Evolutionary conservation across 1,140 invertebrate species (phyloP).

Genomic region (Glossosoma conforme): DNA sequence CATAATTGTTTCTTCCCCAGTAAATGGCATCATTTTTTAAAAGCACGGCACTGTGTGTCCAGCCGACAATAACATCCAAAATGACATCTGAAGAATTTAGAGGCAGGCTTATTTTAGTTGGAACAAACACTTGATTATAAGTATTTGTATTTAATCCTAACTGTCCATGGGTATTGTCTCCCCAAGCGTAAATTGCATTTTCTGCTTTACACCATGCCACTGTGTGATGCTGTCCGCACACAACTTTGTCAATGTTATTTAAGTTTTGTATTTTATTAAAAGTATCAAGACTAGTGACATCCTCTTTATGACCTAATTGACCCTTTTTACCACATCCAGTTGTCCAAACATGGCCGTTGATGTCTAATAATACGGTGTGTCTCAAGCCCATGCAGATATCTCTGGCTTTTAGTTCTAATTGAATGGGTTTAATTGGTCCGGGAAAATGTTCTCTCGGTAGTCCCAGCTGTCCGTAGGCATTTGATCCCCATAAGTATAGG

Average conservation of each 20-base stretch:
- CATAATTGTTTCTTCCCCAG: constrained; percentile 80
- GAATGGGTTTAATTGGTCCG: constrained; percentile 40
- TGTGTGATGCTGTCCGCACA: constrained; percentile 71
- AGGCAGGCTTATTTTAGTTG: constrained; percentile 49
- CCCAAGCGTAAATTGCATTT: constrained; percentile 59
- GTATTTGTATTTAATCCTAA: constrained; percentile 50
- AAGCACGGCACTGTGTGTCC: constrained; percentile 67
- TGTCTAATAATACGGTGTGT: constrained; percentile 63
- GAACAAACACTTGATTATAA: constrained; percentile 40
- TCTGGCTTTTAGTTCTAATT: constrained; percentile 38
- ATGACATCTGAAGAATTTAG: constrained; percentile 46
- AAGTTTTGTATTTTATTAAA: constrained; percentile 55
- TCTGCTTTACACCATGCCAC: constrained; percentile 55
- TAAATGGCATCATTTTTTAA: constrained; percentile 55
- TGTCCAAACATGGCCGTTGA: constrained; percentile 54
- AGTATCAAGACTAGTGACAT: constrained; percentile 43
- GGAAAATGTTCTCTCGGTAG: constrained; percentile 48
- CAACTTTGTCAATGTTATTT: constrained; percentile 50
- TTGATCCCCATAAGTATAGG: constrained; percentile 72
- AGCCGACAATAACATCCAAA: constrained; percentile 57
- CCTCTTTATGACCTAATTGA: constrained; percentile 56
- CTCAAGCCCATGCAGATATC: constrained; percentile 56
- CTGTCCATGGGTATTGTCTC: constrained; percentile 72
- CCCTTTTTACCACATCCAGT: constrained; percentile 60
- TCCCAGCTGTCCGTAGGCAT: constrained; percentile 68